Conservation (phyloP, 2,797 vertebrate species). For the Pipistrellus pygmaeus region DNA sequence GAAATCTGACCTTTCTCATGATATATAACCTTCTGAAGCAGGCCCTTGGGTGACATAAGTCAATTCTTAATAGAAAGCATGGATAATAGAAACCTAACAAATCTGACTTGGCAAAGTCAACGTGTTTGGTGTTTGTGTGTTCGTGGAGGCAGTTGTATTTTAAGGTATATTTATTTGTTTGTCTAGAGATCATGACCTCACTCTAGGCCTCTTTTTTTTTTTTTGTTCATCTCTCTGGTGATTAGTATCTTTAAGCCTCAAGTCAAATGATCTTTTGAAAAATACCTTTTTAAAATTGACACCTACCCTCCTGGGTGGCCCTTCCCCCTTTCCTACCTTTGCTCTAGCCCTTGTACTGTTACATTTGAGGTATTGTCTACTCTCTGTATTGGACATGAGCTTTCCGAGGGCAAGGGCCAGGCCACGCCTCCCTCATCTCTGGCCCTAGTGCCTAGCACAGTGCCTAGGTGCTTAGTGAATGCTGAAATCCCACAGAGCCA, state of each 20-base stretch:
- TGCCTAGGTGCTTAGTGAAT: background rate
- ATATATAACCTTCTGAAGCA: conserved; percentile 39
- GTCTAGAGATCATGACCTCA: conserved; percentile 33
- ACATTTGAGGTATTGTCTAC: background rate
- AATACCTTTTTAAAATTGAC: background rate
- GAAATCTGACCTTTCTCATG: conserved; percentile 24
- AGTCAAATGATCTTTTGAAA: background rate
- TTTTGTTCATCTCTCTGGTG: background rate
- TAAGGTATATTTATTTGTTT: conserved; percentile 24
- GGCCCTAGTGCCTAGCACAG: too few species aligned
- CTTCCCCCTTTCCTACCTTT: background rate
- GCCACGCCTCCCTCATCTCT: background rate
- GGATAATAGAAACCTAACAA: conserved; percentile 37
- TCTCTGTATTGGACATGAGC: background rate
- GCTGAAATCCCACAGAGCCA: background rate
- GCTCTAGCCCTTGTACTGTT: background rate
- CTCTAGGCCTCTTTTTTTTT: background rate
- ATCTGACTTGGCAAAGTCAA: conserved; percentile 40
- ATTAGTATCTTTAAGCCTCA: conserved; percentile 45
- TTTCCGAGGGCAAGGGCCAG: background rate
- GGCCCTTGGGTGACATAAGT: background rate
- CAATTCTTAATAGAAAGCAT: conserved; percentile 46
- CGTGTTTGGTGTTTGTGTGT: background rate
- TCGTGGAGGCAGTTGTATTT: background rate
- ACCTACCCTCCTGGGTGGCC: background rate